These are phyloP conservation scores for Aramus guarauna DNA, from an alignment of 2,113 vertebrate genomes.

Conservation along the genomic window DNA sequence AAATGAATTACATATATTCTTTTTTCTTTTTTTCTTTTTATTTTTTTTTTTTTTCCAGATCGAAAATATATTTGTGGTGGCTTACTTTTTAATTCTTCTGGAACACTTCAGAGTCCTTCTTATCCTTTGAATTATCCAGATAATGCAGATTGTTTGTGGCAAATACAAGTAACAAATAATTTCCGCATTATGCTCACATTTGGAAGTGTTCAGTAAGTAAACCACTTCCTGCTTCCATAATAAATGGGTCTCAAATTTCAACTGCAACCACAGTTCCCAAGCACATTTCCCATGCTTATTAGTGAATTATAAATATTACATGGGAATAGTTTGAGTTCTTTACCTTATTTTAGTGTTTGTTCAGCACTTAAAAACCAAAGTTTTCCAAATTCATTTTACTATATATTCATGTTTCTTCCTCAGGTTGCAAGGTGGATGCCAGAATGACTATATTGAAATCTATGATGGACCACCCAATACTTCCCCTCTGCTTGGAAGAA, in stretches of 20 bases:
- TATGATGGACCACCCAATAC: slow-evolving; percentile 65
- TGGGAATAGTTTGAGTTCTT: background rate
- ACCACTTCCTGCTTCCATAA: background rate
- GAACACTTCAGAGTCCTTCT: slow-evolving; percentile 59
- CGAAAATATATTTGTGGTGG: slow-evolving; percentile 43
- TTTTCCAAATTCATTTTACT: background rate
- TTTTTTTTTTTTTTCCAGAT: background rate
- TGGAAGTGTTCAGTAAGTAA: slow-evolving; percentile 61
- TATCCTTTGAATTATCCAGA: slow-evolving; percentile 54
- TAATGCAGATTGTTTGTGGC: slow-evolving; percentile 64
- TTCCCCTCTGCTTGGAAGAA: slow-evolving; percentile 51
- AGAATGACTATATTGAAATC: slow-evolving; percentile 59
- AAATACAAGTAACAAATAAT: slow-evolving; percentile 65
- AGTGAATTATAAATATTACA: background rate
- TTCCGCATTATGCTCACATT: slow-evolving; percentile 44
- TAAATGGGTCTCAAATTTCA: background rate
- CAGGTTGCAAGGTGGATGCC: slow-evolving; percentile 62
- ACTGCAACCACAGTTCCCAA: background rate
- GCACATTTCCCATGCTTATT: background rate
- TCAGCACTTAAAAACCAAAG: background rate
- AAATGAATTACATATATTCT: background rate
- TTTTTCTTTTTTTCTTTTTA: no score
- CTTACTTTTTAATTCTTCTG: background rate
- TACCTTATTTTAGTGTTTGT: background rate
- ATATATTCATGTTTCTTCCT: background rate